A percentile compares a stretch with the other conserved stretches of the same genome.
Conservation (phyloP, 2,888 invertebrate genomes). For the Archips xylosteana region DNA sequence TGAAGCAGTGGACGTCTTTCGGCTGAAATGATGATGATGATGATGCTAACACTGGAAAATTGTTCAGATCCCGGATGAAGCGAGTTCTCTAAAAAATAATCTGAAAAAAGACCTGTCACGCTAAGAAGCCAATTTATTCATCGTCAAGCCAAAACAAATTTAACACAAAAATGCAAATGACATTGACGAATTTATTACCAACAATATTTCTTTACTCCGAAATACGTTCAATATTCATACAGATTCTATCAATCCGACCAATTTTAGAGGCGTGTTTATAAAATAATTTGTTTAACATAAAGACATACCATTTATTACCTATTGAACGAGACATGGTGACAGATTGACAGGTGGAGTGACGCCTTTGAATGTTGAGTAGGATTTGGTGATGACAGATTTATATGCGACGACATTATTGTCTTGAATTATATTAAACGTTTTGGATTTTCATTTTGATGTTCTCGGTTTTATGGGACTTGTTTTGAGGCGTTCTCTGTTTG, state of each 20-base stretch:
- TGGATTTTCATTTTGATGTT: constrained; percentile 16
- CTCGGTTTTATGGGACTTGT: background rate
- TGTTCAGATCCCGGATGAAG: too few species aligned
- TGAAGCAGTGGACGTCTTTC: too few species aligned
- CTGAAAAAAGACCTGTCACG: background rate
- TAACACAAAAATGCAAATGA: constrained; percentile 3
- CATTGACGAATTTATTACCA: constrained; percentile 6
- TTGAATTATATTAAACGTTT: constrained; percentile 17
- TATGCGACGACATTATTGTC: constrained; percentile 25
- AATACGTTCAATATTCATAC: constrained; percentile 23
- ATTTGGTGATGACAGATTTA: constrained; percentile 26
- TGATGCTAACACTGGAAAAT: too few species aligned
- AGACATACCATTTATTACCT: constrained; percentile 23
- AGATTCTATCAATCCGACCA: constrained; percentile 19
- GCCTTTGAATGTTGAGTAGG: constrained; percentile 13
- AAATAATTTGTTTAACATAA: constrained; percentile 38
- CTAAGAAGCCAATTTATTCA: background rate
- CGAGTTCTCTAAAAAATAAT: background rate
- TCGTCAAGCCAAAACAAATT: background rate
- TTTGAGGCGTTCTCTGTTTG: background rate
- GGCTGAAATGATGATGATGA: too few species aligned
- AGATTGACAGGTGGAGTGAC: constrained; percentile 17
- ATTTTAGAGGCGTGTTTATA: constrained; percentile 26
- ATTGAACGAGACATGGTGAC: constrained; percentile 23
- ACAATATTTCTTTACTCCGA: constrained; percentile 4